Conservation (phyloP, 2,888 invertebrate species). For the Andrena bucephala region DNA sequence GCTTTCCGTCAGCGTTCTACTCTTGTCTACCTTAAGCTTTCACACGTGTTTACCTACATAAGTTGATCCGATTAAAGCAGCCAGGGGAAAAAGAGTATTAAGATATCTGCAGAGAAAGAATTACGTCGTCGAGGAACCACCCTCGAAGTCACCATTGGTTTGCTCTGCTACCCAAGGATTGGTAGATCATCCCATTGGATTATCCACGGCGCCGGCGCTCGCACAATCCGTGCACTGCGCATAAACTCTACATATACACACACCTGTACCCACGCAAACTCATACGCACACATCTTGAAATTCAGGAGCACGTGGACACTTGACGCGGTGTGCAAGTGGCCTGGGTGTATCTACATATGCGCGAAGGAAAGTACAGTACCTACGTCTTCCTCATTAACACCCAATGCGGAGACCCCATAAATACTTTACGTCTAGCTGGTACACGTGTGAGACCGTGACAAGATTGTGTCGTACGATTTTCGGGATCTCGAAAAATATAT, state of each 20-base stretch:
- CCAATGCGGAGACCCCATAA: conserved; percentile 50
- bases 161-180: conserved; percentile 76
- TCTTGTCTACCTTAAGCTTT: neutral
- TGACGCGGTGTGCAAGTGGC: conserved; percentile 20
- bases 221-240: conserved; percentile 69
- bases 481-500: neutral
- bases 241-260: conserved; percentile 50
- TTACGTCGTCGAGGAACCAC: conserved; percentile 67
- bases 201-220: conserved; percentile 82
- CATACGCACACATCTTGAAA: neutral
- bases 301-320: neutral
- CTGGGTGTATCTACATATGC: neutral
- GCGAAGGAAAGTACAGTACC: conserved; percentile 6
- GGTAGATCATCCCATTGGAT: conserved; percentile 85
- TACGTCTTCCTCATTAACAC: conserved; percentile 21
- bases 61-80: neutral
- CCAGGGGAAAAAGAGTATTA: neutral
- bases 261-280: conserved; percentile 17
- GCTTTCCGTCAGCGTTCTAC: neutral
- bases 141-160: conserved; percentile 73
- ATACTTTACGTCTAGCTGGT: conserved; percentile 29
- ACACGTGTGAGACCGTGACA: conserved; percentile 19
- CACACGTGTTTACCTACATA: neutral
- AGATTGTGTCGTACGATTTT: conserved; percentile 26
- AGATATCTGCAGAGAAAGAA: conserved; percentile 30